These are phyloP conservation scores for Lichenostomus cassidix DNA, from an alignment of 2,113 vertebrate species.

Conservation along the genomic window DNA sequence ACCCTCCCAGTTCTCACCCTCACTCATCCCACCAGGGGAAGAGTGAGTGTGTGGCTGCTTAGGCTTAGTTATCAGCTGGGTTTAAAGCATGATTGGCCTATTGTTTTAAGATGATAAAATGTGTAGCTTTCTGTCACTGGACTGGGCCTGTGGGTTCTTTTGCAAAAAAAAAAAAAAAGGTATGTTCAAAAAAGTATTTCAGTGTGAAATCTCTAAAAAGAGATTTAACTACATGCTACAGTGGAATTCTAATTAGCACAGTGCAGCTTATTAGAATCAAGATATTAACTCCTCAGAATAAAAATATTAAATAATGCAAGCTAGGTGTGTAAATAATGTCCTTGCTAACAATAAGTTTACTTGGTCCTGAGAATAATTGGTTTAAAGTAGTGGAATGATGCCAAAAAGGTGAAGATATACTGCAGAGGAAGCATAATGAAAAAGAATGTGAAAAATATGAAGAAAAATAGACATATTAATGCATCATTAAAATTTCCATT, in stretches of 20 bases:
- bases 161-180: neutral
- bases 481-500: neutral
- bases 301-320: neutral
- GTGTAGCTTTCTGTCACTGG: neutral
- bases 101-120: neutral
- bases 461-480: conserved; percentile 5
- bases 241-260: neutral
- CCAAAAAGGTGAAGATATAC: neutral
- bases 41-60: neutral
- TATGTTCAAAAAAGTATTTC: neutral
- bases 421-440: neutral
- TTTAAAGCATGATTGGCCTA: neutral
- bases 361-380: neutral
- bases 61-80: neutral
- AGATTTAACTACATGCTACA: neutral
- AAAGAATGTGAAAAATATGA: neutral
- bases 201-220: neutral
- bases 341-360: neutral
- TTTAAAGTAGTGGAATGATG: neutral
- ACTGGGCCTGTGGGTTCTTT: fast-evolving
- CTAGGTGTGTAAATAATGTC: neutral
- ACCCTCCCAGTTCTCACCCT: neutral
- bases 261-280: neutral
- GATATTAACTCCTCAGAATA: neutral
- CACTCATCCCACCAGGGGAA: neutral